Evolutionary conservation across 2,797 vertebrate species (phyloP).

Genomic region (Urophycis tenuis): DNA sequence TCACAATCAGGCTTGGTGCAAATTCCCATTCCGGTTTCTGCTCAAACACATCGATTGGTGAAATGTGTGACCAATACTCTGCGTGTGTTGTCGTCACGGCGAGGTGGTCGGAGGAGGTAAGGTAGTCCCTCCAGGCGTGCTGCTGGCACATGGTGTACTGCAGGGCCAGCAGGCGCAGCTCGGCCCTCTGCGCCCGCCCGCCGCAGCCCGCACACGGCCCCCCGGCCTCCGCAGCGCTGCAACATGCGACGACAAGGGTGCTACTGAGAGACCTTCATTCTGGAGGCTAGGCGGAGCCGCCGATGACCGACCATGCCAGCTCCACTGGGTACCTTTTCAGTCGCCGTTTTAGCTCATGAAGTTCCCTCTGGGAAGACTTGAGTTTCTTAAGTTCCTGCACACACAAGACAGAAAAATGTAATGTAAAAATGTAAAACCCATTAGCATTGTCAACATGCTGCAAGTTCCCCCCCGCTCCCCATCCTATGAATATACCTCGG

Average conservation of each 20-base stretch:
- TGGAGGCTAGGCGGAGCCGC: too few relatives aligned
- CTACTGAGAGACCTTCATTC: too few relatives aligned
- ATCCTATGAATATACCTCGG: slow-evolving; percentile 43
- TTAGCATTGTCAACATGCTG: background rate
- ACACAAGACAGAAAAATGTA: background rate
- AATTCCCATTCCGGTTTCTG: too few relatives aligned
- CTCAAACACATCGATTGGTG: too few relatives aligned
- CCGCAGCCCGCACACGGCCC: background rate
- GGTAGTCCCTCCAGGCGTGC: slow-evolving; percentile 68
- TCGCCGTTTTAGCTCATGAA: slow-evolving; percentile 29
- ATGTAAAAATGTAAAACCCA: background rate
- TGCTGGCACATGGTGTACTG: slow-evolving; percentile 70
- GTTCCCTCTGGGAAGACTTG: slow-evolving; percentile 30
- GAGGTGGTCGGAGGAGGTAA: slow-evolving; percentile 27
- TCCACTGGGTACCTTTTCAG: slow-evolving; percentile 42
- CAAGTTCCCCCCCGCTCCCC: background rate
- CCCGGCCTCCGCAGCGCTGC: too few relatives aligned
- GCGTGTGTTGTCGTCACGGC: slow-evolving; percentile 22
- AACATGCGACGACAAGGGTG: too few relatives aligned
- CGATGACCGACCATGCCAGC: background rate
- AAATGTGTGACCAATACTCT: background rate
- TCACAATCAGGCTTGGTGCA: too few relatives aligned
- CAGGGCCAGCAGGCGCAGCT: slow-evolving; percentile 66
- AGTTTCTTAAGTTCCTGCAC: slow-evolving; percentile 61
- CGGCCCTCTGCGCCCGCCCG: slow-evolving; percentile 57